Evolutionary conservation across 37 sponge, comb jelly and placozoan genomes (phyloP).

Genomic region (Oopsacas minuta): DNA sequence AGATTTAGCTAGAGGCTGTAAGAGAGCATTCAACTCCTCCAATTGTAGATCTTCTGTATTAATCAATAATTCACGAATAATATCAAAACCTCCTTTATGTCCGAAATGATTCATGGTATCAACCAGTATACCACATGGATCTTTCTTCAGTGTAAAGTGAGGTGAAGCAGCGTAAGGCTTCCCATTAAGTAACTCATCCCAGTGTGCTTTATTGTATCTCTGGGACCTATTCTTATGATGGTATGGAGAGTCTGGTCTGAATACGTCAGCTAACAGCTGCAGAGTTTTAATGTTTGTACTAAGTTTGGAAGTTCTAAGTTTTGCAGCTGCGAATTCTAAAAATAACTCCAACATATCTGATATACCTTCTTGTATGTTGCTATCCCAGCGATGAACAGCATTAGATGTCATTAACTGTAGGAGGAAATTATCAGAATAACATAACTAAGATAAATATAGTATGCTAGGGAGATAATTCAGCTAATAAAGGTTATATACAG

Average conservation of each 20-base stretch:
- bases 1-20: slow-evolving; percentile 51
- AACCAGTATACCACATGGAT: slow-evolving; percentile 67
- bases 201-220: slow-evolving; percentile 17
- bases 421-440: too few relatives aligned
- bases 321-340: slow-evolving; percentile 59
- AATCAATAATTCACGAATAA: slow-evolving; percentile 35
- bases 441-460: too few relatives aligned
- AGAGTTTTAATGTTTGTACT: not conserved
- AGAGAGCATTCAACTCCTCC: slow-evolving; percentile 54
- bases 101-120: slow-evolving; percentile 74
- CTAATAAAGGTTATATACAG: too few relatives aligned
- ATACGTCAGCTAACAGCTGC: not conserved
- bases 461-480: too few relatives aligned
- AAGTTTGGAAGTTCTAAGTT: slow-evolving; percentile 28
- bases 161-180: slow-evolving; percentile 25
- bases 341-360: slow-evolving; percentile 57
- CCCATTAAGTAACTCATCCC: slow-evolving; percentile 15
- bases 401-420: slow-evolving; percentile 74
- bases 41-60: slow-evolving; percentile 39
- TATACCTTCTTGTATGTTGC: slow-evolving; percentile 65
- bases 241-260: not conserved
- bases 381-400: slow-evolving; percentile 75
- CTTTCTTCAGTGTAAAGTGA: slow-evolving; percentile 23
- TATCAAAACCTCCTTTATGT: slow-evolving; percentile 52
- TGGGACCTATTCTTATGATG: not conserved